Conservation (phyloP, 2,797 vertebrate species). For the Eulemur mongoz region DNA sequence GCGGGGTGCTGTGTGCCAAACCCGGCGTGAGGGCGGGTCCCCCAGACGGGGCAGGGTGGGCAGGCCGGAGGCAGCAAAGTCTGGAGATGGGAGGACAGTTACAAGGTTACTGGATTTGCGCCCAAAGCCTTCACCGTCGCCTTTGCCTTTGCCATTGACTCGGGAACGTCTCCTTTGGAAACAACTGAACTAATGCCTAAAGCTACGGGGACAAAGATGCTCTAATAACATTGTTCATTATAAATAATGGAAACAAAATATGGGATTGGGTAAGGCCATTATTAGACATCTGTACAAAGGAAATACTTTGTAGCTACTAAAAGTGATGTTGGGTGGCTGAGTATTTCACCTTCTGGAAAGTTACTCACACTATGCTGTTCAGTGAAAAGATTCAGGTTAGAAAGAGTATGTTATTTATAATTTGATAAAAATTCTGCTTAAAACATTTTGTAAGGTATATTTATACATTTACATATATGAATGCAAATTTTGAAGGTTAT, state of each 20-base stretch:
- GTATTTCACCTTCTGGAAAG: neutral
- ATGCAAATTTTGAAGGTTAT: neutral
- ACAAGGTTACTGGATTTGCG: neutral
- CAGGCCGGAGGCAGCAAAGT: neutral
- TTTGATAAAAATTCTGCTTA: neutral
- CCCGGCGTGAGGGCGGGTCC: fast-evolving
- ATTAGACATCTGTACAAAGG: neutral
- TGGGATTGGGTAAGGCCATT: neutral
- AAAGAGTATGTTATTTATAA: neutral
- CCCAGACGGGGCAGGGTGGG: neutral
- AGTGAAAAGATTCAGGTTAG: neutral
- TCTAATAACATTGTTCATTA: neutral
- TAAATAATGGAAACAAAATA: neutral
- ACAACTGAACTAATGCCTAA: neutral
- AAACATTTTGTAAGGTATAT: neutral
- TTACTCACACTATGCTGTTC: neutral
- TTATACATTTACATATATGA: neutral
- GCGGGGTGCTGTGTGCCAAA: neutral
- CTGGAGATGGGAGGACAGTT: neutral
- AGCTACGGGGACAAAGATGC: neutral
- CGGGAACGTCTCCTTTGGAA: neutral
- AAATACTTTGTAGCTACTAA: neutral
- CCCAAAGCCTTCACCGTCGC: neutral
- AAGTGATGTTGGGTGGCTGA: neutral
- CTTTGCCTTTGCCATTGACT: neutral